Evolutionary conservation across 2,113 vertebrate species (phyloP).

Genomic region (Callopanchax toddi): DNA sequence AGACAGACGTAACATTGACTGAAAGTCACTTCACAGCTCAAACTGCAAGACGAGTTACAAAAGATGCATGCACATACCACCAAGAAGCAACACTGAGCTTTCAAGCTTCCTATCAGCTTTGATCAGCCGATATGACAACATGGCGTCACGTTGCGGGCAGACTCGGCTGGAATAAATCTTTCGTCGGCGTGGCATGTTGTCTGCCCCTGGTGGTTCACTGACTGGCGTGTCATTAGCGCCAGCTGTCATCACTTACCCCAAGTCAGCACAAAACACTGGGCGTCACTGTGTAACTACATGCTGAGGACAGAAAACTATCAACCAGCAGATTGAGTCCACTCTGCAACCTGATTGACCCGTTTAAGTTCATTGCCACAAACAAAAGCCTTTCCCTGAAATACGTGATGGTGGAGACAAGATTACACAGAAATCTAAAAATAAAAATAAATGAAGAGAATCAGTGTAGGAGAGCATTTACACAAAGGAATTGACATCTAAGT

Average conservation of each 20-base stretch:
- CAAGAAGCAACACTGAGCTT: constrained; percentile 41
- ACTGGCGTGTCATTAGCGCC: constrained; percentile 62
- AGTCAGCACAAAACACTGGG: constrained; percentile 25
- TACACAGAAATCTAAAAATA: not conserved
- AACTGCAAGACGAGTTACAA: constrained; percentile 10
- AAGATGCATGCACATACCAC: constrained; percentile 30
- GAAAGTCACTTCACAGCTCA: constrained; percentile 7
- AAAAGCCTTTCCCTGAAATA: not conserved
- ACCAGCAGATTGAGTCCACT: constrained; percentile 2
- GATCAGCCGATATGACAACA: constrained; percentile 53
- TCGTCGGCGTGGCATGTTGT: constrained; percentile 49
- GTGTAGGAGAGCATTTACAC: constrained; percentile 18
- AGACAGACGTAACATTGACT: not conserved
- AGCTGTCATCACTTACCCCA: constrained; percentile 54
- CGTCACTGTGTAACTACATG: constrained; percentile 23
- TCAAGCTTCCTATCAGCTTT: constrained; percentile 48
- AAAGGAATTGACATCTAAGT: constrained; percentile 33
- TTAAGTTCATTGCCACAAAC: constrained; percentile 4
- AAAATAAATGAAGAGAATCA: constrained; percentile 18
- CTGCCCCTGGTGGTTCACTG: constrained; percentile 59
- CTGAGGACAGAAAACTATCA: constrained; percentile 17
- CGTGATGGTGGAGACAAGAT: not conserved
- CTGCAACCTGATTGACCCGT: constrained; percentile 3
- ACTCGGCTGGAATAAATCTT: constrained; percentile 41
- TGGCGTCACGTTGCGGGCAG: constrained; percentile 38